Base-by-base conservation (phyloP, 2,113 vertebrate genomes). In the Equus przewalskii region DNA sequence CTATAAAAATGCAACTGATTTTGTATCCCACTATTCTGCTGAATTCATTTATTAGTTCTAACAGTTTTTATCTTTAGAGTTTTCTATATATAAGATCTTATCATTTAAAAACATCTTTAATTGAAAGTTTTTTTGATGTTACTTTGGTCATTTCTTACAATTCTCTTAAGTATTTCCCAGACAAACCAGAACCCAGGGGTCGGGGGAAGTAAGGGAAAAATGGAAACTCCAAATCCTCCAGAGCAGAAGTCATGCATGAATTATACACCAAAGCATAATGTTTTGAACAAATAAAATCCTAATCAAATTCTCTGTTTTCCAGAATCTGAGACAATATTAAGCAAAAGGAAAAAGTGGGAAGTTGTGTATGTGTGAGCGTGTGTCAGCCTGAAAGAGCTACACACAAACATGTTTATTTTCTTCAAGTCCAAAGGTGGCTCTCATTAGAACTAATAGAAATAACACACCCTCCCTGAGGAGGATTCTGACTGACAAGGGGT, bases 381-480 rank as follows among this genome's bases (percentile, higher is more conserved):
- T 67, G 5, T 36, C 28, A 75, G 24, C 41, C 16, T 69, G n/a
- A 85, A 93, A 96, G 46, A 89, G 12, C 33, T n/a, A 84, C 3
- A 49, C 46, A 85, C 1, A 81, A 82, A 93, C 46, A 76, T 58
- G n/a, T 79, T 94, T 96, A 49, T 94, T 93, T 96, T 62, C 58
- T 22, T 92, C 41, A 58, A 44, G n/a, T 30, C 33, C 24, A 83
- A 92, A 87, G 73, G 30, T 15, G 10, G 54, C n/a, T 49, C 9
- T 44, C 33, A 6, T 90, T 79, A 98, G 94, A 79, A 79, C 49
- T 58, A 89, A 95, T 2, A 96, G 84, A 81, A 91, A 72, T 75
- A 89, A 92, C n/a, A 92, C 2, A 8, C 12, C 33, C 2, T 80
- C 19, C 26, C 69, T 70, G n/a, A 67, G 56, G 75, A 96, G 95